These are phyloP conservation scores for Phenacoccus solenopsis DNA, from an alignment of 1,140 invertebrate species.

Conservation along the genomic window DNA sequence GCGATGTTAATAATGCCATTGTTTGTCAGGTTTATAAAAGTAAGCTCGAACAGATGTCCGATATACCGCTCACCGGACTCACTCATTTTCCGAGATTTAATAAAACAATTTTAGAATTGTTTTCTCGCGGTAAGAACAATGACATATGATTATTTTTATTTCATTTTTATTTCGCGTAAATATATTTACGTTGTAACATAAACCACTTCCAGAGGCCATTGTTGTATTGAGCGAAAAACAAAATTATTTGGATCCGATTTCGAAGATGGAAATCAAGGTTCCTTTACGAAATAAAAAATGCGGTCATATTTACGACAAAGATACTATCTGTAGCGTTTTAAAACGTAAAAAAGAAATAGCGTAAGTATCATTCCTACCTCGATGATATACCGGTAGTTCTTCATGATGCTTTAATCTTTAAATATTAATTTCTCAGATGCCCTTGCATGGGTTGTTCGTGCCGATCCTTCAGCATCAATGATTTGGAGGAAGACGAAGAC, in stretches of 20 bases:
- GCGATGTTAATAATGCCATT: not conserved
- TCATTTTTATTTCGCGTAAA: no score
- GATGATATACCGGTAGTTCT: no score
- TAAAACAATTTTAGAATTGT: not conserved
- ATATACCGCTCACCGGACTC: not conserved
- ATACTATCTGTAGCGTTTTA: not conserved
- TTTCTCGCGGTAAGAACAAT: no score
- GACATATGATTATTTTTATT: no score
- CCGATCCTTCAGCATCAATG: not conserved
- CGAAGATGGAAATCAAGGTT: not conserved
- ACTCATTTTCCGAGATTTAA: not conserved
- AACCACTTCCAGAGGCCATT: not conserved
- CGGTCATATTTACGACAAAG: not conserved
- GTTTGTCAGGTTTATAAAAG: not conserved
- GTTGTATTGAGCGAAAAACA: not conserved
- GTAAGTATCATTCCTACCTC: no score
- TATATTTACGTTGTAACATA: not conserved
- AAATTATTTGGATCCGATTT: not conserved
- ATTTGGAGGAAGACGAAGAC: not conserved
- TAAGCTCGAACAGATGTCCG: not conserved
- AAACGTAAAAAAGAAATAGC: not conserved
- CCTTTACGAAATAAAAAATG: not conserved
- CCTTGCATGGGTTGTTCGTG: not conserved
- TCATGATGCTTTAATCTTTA: no score
- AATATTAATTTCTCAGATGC: not conserved